These are phyloP conservation scores for Pleuronectes platessa DNA, from an alignment of 2,113 vertebrate genomes.

Conservation along the genomic window DNA sequence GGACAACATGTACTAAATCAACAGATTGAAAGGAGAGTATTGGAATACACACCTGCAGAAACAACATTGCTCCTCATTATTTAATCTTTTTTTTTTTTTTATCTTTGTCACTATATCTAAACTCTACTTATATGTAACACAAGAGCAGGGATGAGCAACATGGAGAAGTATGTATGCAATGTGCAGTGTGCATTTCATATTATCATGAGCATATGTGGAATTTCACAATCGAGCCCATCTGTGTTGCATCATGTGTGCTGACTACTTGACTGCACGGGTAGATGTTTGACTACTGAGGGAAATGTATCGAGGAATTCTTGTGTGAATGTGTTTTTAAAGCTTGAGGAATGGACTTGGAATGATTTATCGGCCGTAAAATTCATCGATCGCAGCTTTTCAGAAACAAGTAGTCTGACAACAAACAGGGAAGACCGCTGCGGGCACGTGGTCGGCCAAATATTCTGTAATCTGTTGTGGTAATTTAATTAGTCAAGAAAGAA, in stretches of 20 bases:
- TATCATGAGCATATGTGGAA: slow-evolving; percentile 38
- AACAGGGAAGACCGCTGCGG: slow-evolving; percentile 41
- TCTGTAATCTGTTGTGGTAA: slow-evolving; percentile 77
- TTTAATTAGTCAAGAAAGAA: slow-evolving; percentile 79
- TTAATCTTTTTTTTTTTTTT: neutral
- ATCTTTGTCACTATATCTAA: neutral
- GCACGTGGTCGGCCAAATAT: slow-evolving; percentile 66
- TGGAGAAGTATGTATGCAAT: slow-evolving; percentile 7
- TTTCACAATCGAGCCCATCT: slow-evolving; percentile 30
- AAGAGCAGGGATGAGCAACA: neutral
- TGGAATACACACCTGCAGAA: neutral
- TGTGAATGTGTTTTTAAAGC: slow-evolving; percentile 25
- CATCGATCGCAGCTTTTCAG: slow-evolving; percentile 62
- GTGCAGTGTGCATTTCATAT: neutral
- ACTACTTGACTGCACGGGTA: slow-evolving; percentile 9
- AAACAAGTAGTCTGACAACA: slow-evolving; percentile 52
- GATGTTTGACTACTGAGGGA: slow-evolving; percentile 9
- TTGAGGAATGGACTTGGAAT: slow-evolving; percentile 38
- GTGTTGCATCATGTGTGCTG: slow-evolving; percentile 27
- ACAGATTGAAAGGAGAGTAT: neutral
- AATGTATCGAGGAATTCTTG: slow-evolving; percentile 20
- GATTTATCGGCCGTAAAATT: slow-evolving; percentile 59
- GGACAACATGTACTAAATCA: slow-evolving; percentile 26
- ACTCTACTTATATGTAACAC: neutral
- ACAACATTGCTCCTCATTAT: neutral